These are phyloP conservation scores for Sebastes trivittatus DNA, from an alignment of 2,797 vertebrate species.

Conservation along the genomic window DNA sequence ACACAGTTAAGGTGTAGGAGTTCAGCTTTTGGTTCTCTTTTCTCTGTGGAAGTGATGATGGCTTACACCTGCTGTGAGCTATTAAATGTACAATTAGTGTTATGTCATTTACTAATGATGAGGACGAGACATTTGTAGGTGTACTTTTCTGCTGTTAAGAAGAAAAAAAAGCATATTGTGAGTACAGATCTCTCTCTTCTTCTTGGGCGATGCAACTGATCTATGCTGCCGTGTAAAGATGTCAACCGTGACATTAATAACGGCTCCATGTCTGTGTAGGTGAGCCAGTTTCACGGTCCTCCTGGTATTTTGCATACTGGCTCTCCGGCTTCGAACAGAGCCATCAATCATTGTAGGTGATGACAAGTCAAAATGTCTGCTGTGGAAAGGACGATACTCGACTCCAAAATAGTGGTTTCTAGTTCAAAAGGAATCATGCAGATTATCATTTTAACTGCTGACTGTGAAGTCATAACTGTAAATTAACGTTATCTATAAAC, in stretches of 20 bases:
- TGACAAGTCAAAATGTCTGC: neutral
- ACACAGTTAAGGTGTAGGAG: neutral
- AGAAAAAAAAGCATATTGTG: neutral
- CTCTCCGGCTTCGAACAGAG: neutral
- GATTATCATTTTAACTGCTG: neutral
- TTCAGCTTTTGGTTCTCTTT: neutral
- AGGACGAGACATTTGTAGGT: neutral
- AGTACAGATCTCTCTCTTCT: neutral
- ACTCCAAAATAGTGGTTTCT: neutral
- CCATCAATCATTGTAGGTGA: neutral
- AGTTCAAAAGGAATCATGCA: neutral
- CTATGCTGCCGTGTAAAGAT: neutral
- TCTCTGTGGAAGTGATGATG: neutral
- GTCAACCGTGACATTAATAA: neutral
- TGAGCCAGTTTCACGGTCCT: neutral
- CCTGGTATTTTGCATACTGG: too few species aligned
- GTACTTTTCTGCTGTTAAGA: neutral
- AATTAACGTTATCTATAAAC: neutral
- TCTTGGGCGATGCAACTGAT: neutral
- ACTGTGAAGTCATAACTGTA: neutral
- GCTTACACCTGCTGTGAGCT: slow-evolving; percentile 27
- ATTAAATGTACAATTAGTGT: slow-evolving; percentile 25
- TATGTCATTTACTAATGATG: slow-evolving; percentile 28
- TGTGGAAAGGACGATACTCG: neutral
- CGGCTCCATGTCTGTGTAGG: neutral